phyloP scores from a whole-genome alignment of 2,113 vertebrate genomes.

The Oncorhynchus keta region DNA sequence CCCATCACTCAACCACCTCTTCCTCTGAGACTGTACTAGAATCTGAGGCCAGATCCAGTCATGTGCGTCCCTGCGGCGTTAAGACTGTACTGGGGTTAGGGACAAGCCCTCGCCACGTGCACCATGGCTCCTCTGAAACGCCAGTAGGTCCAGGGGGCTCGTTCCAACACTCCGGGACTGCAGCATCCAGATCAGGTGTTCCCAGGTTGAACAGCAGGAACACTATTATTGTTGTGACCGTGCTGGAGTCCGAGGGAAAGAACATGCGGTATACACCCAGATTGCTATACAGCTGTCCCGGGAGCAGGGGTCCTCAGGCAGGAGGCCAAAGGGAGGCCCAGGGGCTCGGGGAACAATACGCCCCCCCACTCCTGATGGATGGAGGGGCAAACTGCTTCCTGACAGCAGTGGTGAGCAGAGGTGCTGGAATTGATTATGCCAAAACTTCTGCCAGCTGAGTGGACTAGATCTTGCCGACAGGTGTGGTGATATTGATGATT shows the following conservation, averaged over 20 bases:
- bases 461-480: constrained; percentile 57
- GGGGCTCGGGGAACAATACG: constrained; percentile 54
- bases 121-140: constrained; percentile 40
- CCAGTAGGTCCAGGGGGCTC: constrained; percentile 47
- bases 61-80: neutral
- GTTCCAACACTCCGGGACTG: constrained; percentile 58
- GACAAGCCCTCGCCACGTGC: constrained; percentile 26
- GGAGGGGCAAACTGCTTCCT: constrained; percentile 51
- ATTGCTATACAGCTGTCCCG: constrained; percentile 39
- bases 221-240: constrained; percentile 45
- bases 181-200: constrained; percentile 32
- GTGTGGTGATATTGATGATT: too few relatives aligned
- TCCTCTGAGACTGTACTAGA: neutral
- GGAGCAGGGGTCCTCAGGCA: constrained; percentile 43
- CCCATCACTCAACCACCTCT: neutral
- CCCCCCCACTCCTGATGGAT: constrained; percentile 20
- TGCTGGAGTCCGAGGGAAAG: constrained; percentile 36
- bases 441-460: constrained; percentile 70
- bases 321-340: constrained; percentile 60
- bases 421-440: constrained; percentile 45
- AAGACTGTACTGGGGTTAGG: constrained; percentile 29
- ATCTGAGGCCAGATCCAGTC: neutral
- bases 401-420: constrained; percentile 54
- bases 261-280: constrained; percentile 35
- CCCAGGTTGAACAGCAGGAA: constrained; percentile 35